phyloP scores from a whole-genome alignment of 2,888 invertebrate genomes.

The Drosophila robusta region DNA sequence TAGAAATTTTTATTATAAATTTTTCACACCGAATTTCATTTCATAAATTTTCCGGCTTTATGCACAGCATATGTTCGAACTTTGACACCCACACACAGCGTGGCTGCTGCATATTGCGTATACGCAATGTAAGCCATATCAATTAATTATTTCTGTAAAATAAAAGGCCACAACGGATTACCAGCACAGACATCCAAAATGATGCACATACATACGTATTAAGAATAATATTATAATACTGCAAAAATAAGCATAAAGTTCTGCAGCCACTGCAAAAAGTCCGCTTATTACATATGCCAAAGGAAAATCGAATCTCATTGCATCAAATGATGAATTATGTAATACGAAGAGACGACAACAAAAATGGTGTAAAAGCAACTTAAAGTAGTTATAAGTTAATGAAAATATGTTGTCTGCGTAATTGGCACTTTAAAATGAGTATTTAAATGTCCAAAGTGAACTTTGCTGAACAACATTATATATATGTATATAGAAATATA shows the following conservation, averaged over 20 bases:
- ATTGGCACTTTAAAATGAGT: slow-evolving; percentile 8
- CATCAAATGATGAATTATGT: slow-evolving; percentile 14
- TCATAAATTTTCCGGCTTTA: slow-evolving; percentile 50
- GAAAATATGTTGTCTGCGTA: slow-evolving; percentile 42
- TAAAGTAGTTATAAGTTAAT: slow-evolving; percentile 10
- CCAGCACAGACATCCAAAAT: slow-evolving; percentile 32
- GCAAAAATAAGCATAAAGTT: slow-evolving; percentile 3
- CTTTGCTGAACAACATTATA: no score
- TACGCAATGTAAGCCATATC: slow-evolving; percentile 30
- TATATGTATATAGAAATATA: no score
- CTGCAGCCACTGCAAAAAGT: slow-evolving; percentile 5
- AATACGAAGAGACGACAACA: neutral
- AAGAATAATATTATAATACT: slow-evolving; percentile 8
- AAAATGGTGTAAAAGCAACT: neutral
- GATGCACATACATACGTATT: slow-evolving; percentile 9
- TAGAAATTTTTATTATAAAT: slow-evolving; percentile 22
- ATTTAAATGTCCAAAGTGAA: no score
- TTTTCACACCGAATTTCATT: slow-evolving; percentile 21
- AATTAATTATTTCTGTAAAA: slow-evolving; percentile 40
- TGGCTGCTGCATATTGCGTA: slow-evolving; percentile 32
- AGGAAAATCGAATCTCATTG: slow-evolving; percentile 3
- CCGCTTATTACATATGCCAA: neutral
- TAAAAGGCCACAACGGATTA: slow-evolving; percentile 39
- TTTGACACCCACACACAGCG: slow-evolving; percentile 12
- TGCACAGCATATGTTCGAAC: slow-evolving; percentile 34